Base-by-base conservation (phyloP, 2,888 invertebrate genomes). In the Eremobia ochroleuca region DNA sequence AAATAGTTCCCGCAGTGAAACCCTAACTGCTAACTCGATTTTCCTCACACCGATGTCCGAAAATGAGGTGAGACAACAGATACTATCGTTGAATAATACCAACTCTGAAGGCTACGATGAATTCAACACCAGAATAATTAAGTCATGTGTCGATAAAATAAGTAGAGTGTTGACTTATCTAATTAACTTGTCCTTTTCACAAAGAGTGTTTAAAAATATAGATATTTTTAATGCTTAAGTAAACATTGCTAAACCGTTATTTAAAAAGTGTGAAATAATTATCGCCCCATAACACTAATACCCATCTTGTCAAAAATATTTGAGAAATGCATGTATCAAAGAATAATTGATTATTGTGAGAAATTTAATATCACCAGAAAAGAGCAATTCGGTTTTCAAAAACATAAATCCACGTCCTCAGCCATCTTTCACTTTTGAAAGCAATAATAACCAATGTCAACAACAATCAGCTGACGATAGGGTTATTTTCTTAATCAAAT, bases 331-430 rank as follows among this genome's bases (percentile, higher is more conserved):
- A 43, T 65, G 65, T 9, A 43, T 28, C 15, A 18, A 28, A 43
- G 28, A 65, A 28, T 28, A 43, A 18, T 18, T 0, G 18, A 9
- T 2, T 49, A 49, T 6, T 67, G 49, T 49, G 49, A 67, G 49
- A 67, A 49, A 49, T 49, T 21, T 55, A 15, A n/a, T 15, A n/a
- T 37, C 15, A 55, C 37, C 9, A 34, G 3, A 13, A 55, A 37
- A n/a, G 37, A 55, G n/a, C 55, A 67, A 25, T 67, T 25, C 25
- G 21, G 21, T 25, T 49, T 67, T 43, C 67, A 67, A 11, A 67
- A 67, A 67, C 34, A 49, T 31, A 66, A 66, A 18, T 31, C 66
- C 49, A 66, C 66, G 5, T 34, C 37, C 9, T 68, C 55, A 37
- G 52, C 67, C 8, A 68, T 0, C 13, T 55, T n/a, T 55, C n/a